phyloP scores from a whole-genome alignment of 2,888 invertebrate genomes.

The Ypsolopha scabrella region DNA sequence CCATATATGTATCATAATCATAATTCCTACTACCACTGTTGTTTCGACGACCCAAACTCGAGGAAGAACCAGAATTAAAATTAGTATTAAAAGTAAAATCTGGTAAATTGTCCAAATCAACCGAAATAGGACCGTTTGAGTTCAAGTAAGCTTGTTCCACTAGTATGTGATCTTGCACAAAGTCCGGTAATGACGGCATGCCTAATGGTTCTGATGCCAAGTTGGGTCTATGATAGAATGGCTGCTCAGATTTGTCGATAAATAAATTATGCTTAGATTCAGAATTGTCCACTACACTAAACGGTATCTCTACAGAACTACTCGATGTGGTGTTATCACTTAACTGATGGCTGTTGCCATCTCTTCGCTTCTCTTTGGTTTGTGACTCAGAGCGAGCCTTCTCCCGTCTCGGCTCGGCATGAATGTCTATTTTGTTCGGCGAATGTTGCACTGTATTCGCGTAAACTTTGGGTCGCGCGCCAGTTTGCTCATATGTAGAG shows the following conservation, averaged over 20 bases:
- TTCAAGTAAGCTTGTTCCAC: slow-evolving; percentile 81
- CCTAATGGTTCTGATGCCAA: slow-evolving; percentile 56
- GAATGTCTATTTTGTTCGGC: slow-evolving; percentile 49
- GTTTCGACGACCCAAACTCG: slow-evolving; percentile 44
- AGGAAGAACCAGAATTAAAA: slow-evolving; percentile 50
- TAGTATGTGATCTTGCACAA: slow-evolving; percentile 90
- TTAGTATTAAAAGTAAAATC: slow-evolving; percentile 74
- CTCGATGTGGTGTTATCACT: slow-evolving; percentile 53
- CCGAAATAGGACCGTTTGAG: slow-evolving; percentile 61
- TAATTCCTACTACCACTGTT: slow-evolving; percentile 43
- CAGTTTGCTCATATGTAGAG: slow-evolving; percentile 75
- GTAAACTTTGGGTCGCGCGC: slow-evolving; percentile 83
- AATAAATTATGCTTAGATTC: slow-evolving; percentile 64
- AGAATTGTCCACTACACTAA: slow-evolving; percentile 60
- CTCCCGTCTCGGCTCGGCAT: slow-evolving; percentile 40
- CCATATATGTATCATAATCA: slow-evolving; percentile 45
- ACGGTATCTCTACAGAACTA: slow-evolving; percentile 60
- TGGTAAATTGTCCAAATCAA: slow-evolving; percentile 75
- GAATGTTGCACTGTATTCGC: slow-evolving; percentile 62
- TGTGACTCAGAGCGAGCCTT: slow-evolving; percentile 38
- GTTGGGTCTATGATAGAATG: slow-evolving; percentile 55
- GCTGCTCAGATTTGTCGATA: slow-evolving; percentile 42
- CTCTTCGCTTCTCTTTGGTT: slow-evolving; percentile 48
- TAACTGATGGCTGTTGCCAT: slow-evolving; percentile 32
- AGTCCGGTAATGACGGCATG: slow-evolving; percentile 83